Base-by-base conservation (phyloP, 2,797 vertebrate genomes). In the Acomys russatus region DNA sequence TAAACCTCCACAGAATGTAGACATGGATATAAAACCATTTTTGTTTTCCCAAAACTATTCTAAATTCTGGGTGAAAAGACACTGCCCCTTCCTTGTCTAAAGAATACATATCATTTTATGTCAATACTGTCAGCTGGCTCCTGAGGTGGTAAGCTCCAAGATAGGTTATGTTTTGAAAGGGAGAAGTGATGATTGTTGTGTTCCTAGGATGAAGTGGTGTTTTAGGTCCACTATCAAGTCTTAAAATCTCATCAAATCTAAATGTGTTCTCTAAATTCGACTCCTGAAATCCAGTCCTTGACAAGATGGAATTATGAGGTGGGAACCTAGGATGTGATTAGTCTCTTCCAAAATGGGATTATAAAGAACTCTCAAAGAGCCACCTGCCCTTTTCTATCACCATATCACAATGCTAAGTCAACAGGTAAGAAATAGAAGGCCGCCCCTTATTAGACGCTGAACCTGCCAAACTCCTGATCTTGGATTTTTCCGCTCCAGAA, bases 101-200 rank as follows among this genome's bases (percentile, higher is more conserved):
- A 54, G 11, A 78, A 64, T 64, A 15, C 33, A 38, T 86, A 0
- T 70, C 64, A 49, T 54, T 73, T 84, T 91, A 3, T 54, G 0
- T 10, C 77, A 92, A 80, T 9, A 9, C 33, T 68, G 9, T 74
- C 73, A 63, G 17, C 9, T 38, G 49, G 10, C 25, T 28, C 25
- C n/a, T 74, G 25, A 61, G 10, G 11, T 88, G 70, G 61, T 35
- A 51, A 95, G 38, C 49, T 70, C 92, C 49, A 87, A 49, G 15
- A 35, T 3, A 78, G 61, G 35, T 70, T 84, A 71, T 18, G 28
- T 79, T 94, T 95, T 74, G 35, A 30, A 92, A 93, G 76, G 82
- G 30, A 92, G 44, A 95, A 90, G 14, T 87, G 51, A 83, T 33
- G 51, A 61, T 38, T 79, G 90, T 25, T 77, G 76, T 83, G 64